phyloP scores from a whole-genome alignment of 2,113 vertebrate species.

The Pangasianodon gigas region DNA sequence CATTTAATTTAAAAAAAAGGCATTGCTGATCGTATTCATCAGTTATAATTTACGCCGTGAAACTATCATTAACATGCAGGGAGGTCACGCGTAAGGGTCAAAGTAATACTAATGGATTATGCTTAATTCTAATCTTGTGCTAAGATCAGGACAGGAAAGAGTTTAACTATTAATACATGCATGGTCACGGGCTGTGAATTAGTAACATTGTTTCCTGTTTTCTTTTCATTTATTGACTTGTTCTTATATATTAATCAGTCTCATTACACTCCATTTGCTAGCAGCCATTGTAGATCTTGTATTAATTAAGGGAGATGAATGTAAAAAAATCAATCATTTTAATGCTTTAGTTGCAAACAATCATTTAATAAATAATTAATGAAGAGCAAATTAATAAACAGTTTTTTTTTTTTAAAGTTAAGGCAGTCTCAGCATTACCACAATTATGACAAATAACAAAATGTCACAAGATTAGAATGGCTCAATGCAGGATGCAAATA shows the following conservation, averaged over 20 bases:
- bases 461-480: background rate
- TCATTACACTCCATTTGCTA: conserved; percentile 17
- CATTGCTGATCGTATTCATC: background rate
- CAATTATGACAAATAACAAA: background rate
- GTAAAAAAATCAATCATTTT: background rate
- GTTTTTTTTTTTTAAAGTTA: background rate
- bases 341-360: background rate
- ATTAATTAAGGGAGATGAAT: background rate
- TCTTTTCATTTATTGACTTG: conserved; percentile 12
- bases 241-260: conserved; percentile 13
- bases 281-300: background rate
- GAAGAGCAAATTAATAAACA: background rate
- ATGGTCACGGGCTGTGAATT: conserved; percentile 36
- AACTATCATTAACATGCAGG: background rate
- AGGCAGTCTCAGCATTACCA: conserved; percentile 10
- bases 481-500: background rate
- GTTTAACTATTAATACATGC: background rate
- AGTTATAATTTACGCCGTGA: background rate
- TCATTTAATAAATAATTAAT: conserved; percentile 3
- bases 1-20: background rate
- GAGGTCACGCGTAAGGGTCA: background rate
- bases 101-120: background rate
- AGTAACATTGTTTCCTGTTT: conserved; percentile 48
- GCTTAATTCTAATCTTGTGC: background rate
- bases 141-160: conserved; percentile 10